These are phyloP conservation scores for Drosophila nigritarsus DNA, from an alignment of 2,888 invertebrate species.

Conservation along the genomic window DNA sequence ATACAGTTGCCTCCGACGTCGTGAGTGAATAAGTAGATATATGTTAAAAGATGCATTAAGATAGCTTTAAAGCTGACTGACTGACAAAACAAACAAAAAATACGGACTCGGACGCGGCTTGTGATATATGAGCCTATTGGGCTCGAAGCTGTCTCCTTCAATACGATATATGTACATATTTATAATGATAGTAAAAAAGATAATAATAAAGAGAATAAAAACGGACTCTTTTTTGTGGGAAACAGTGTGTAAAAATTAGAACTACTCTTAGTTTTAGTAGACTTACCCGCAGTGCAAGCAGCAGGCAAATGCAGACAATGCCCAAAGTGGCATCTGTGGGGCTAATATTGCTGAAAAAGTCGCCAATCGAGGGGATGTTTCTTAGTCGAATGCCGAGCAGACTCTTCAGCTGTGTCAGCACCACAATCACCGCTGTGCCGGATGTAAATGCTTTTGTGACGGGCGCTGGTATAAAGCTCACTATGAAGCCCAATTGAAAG, in stretches of 20 bases:
- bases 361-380: constrained; percentile 75
- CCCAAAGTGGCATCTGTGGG: constrained; percentile 89
- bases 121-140: not conserved
- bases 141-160: not conserved
- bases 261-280: not conserved
- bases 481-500: constrained; percentile 92
- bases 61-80: not conserved
- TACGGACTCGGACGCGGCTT: not conserved
- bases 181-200: too few relatives aligned
- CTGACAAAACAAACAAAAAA: not conserved
- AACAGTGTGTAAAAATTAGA: not conserved
- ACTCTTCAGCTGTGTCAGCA: constrained; percentile 90
- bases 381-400: constrained; percentile 89
- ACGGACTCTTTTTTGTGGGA: too few relatives aligned
- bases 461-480: constrained; percentile 93
- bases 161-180: not conserved
- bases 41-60: not conserved
- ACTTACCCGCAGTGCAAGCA: constrained; percentile 89
- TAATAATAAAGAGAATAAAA: too few relatives aligned
- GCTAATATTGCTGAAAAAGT: constrained; percentile 86
- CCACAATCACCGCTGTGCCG: constrained; percentile 92
- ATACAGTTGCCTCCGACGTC: not conserved
- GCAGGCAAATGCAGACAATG: constrained; percentile 87
- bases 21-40: too few relatives aligned
- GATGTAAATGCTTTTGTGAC: constrained; percentile 94